A percentile compares a stretch with the other conserved stretches of the same genome.
Conservation (phyloP, 2,797 vertebrate species). For the Capromys pilorides region DNA sequence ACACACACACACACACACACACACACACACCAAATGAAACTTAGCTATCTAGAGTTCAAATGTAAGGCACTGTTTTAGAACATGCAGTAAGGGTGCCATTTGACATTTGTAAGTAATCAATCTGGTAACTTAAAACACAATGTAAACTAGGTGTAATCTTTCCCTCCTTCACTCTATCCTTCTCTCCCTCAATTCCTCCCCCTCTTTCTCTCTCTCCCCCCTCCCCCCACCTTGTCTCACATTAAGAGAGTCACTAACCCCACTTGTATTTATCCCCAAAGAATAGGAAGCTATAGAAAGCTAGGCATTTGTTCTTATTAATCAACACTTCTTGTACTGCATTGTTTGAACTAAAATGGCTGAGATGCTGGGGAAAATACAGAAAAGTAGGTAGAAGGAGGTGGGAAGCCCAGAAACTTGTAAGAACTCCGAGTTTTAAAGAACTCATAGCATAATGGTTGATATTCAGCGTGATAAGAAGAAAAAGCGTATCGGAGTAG, state of each 20-base stretch:
- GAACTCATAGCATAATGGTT: neutral
- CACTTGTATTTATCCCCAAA: neutral
- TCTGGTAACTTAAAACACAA: neutral
- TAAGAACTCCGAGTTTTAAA: neutral
- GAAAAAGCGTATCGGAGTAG: fast-evolving
- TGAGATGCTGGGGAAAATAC: neutral
- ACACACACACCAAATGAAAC: neutral
- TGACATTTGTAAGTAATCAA: neutral
- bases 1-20: neutral
- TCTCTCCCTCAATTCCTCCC: too few relatives aligned
- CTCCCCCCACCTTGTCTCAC: neutral
- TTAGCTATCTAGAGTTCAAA: neutral
- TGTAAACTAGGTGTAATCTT: neutral
- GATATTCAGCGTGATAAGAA: neutral
- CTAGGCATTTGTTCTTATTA: neutral
- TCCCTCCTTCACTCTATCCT: too few relatives aligned
- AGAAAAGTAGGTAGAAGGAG: neutral
- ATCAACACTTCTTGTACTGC: neutral
- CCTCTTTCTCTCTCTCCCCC: too few relatives aligned
- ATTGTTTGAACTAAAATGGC: neutral
- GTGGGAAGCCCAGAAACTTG: neutral
- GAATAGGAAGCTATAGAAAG: neutral
- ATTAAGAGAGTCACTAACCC: neutral
- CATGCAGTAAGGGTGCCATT: neutral
- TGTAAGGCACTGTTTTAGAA: neutral